Base-by-base conservation (phyloP, 2,797 vertebrate genomes). In the Emydoidea blandingii region DNA sequence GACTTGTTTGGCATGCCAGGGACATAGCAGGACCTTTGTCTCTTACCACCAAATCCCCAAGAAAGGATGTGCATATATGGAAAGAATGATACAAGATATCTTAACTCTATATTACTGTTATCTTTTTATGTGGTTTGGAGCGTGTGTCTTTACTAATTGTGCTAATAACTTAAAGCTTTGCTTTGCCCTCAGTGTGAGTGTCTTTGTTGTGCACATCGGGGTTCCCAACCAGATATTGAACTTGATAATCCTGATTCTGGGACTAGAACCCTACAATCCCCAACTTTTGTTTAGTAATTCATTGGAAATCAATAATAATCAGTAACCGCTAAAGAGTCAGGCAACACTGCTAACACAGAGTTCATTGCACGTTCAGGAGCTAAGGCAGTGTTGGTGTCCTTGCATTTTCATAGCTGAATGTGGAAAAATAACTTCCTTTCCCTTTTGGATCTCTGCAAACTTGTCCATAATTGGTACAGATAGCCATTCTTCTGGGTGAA, bases 341-440 rank as follows among this genome's bases (percentile, higher is more conserved):
- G 34, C 62, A 8, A 18, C 34, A 65, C 62, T 65, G 34, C 19
- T n/a, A 68, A 83, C 87, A 12, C 82, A 87, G 65, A 65, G 47
- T 92, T 56, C 31, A n/a, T 91, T 95, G 94, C 91, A 83, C 82
- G 72, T 29, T 83, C 54, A 19, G 59, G 65, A 91, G 91, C 0
- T 3, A 92, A 85, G 89, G 91, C 62, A 54, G 81, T 37, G 52
- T 52, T 93, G 57, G 62, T 78, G 84, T 89, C 92, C 79, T 83
- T 92, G 81, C 62, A 2, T 86, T 95, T 54, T 9, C 8, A 6
- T 44, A 74, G 14, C 59, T 76, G 76, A 49, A 7, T 83, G 54
- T 79, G 54, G 49, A 85, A 1, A 34, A 50, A 27, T 56, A 91
- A 88, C 93, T 93, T 92, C 81, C 86, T 85, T 93, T 92, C 27